Conservation (phyloP, 2,888 invertebrate genomes). For the Pollenia angustigena region DNA sequence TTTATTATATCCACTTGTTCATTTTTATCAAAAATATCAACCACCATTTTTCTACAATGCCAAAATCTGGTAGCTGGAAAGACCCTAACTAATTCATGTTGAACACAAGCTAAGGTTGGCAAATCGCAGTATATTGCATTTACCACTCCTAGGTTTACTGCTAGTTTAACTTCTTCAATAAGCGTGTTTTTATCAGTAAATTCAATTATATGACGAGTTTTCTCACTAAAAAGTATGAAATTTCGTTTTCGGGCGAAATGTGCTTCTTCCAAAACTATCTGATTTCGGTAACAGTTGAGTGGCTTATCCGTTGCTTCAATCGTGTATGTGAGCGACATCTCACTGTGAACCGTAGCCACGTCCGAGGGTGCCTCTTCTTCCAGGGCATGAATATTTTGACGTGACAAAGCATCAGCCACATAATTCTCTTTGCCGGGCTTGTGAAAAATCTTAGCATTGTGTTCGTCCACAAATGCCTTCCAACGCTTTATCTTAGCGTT, state of each 20-base stretch:
- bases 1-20: constrained; percentile 64
- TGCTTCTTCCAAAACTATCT: constrained; percentile 65
- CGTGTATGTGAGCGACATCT: neutral
- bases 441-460: neutral
- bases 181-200: constrained; percentile 43
- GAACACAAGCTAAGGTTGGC: constrained; percentile 58
- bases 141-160: neutral
- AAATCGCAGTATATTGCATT: constrained; percentile 66
- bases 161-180: constrained; percentile 34
- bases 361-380: neutral
- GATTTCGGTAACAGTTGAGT: constrained; percentile 73
- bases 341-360: constrained; percentile 1
- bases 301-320: constrained; percentile 72
- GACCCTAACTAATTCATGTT: constrained; percentile 9
- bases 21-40: constrained; percentile 7
- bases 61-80: constrained; percentile 61
- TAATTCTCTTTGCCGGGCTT: neutral
- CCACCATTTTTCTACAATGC: constrained; percentile 41
- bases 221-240: constrained; percentile 5
- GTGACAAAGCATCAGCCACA: neutral
- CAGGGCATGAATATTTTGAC: neutral
- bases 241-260: neutral
- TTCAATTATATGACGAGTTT: constrained; percentile 35
- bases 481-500: neutral
- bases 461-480: constrained; percentile 1